Conservation (phyloP, 2,113 vertebrate species). For the Baryphthengus martii region DNA sequence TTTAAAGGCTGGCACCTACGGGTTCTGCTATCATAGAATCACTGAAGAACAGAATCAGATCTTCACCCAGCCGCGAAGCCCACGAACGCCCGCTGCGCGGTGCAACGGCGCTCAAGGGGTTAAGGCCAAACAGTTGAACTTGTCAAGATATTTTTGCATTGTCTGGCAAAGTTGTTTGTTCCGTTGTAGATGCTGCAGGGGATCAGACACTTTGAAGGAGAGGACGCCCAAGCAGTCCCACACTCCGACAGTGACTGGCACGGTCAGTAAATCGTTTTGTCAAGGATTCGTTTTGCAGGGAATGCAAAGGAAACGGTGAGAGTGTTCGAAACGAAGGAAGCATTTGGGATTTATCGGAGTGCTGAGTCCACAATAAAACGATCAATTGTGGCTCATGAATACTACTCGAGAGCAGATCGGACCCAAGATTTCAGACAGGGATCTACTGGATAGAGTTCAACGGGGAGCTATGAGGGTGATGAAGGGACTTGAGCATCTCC, state of each 20-base stretch:
- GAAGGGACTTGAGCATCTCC: no score
- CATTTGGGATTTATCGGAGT: slow-evolving; percentile 36
- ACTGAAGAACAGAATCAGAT: background rate
- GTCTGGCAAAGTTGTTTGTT: slow-evolving; percentile 41
- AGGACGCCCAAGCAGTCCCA: slow-evolving; percentile 48
- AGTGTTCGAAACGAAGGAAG: slow-evolving; percentile 31
- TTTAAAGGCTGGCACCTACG: background rate
- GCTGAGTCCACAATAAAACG: slow-evolving; percentile 26
- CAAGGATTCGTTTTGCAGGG: slow-evolving; percentile 27
- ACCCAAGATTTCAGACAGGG: background rate
- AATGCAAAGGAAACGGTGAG: background rate
- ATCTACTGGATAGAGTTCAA: no score
- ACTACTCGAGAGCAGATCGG: background rate
- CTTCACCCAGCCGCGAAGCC: background rate
- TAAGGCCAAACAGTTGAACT: slow-evolving; percentile 19
- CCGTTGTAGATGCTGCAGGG: slow-evolving; percentile 32
- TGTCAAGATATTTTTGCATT: slow-evolving; percentile 47
- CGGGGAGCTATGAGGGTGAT: no score
- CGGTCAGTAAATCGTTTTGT: slow-evolving; percentile 55
- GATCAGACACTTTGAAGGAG: slow-evolving; percentile 42
- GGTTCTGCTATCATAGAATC: background rate
- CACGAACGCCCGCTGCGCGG: background rate
- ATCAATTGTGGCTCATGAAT: slow-evolving; percentile 58
- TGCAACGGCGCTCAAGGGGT: background rate
- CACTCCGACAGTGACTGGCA: slow-evolving; percentile 61